Base-by-base conservation (phyloP, 2,113 vertebrate genomes). In the Ciconia maguari region DNA sequence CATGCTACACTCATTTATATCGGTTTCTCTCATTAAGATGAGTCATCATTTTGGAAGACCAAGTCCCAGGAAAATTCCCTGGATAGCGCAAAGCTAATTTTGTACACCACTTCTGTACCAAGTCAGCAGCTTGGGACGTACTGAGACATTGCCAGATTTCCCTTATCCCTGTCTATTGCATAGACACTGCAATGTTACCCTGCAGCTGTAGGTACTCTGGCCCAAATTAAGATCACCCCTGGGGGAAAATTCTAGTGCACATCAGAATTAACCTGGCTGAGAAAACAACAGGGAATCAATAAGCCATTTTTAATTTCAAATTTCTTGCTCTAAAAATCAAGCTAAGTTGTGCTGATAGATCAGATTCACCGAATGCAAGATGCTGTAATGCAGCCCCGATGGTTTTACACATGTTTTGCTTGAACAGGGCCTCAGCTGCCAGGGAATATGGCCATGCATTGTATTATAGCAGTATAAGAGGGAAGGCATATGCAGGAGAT, bases 301-400 rank as follows among this genome's bases (percentile, higher is more conserved):
- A 71, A 80, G 1, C 1, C 9, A 29, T 52, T 41, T 90, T 89
- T 68, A 52, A 64, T 87, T 75, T 68, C 36, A 42, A 13, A 57
- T 71, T 64, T 83, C 60, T 91, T 82, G 6, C 7, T 89, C 41
- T 72, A 85, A 79, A 93, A 64, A 10, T 64, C 65, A 84, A 79
- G 14, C 11, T 51, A 34, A 69, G 3, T 41, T 77, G 0, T 2
- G 20, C 24, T 61, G 26, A 49, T 5, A n/a, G 36, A 41, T 34
- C 11, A 86, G 60, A 60, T 36, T 38, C 34, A 68, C 26, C 1
- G 3, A 83, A 76, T 8, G 2, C 36, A 71, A 89, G 38, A 52
- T 32, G 16, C 6, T 91, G 0, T 52, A 68, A n/a, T 25, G 25
- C 34, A 78, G 15, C 22, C 19, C 10, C 1, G 0, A 10, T 48